phyloP scores from a whole-genome alignment of 2,797 vertebrate genomes.

The Macropus fuliginosus region DNA sequence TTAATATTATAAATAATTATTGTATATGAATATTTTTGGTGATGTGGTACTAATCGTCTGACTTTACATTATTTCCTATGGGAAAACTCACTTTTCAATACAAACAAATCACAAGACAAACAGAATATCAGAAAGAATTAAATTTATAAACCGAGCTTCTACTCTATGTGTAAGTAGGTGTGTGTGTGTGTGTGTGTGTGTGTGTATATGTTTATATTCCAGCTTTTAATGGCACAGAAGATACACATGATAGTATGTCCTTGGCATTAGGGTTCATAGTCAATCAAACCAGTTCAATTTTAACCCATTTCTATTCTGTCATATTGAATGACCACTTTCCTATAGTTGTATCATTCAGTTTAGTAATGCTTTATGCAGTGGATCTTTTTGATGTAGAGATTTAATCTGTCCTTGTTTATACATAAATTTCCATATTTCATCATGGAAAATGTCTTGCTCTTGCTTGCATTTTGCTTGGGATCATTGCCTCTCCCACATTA shows the following conservation, averaged over 20 bases:
- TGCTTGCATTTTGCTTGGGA: background rate
- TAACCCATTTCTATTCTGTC: background rate
- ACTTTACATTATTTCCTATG: too few species aligned
- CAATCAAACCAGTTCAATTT: background rate
- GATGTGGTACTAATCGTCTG: too few species aligned
- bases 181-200: too few species aligned
- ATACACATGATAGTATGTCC: background rate
- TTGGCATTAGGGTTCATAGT: background rate
- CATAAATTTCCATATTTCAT: background rate
- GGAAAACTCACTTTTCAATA: too few species aligned
- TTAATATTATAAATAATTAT: too few species aligned
- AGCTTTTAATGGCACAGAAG: background rate
- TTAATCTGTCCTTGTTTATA: background rate
- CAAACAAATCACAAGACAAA: too few species aligned
- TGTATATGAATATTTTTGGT: too few species aligned
- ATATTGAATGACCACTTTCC: background rate
- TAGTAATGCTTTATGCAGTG: background rate
- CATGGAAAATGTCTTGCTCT: background rate
- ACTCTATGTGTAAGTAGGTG: too few species aligned
- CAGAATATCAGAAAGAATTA: too few species aligned
- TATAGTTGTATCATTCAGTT: background rate
- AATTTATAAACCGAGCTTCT: too few species aligned
- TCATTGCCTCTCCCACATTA: background rate
- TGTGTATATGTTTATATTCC: background rate
- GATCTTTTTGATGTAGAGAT: background rate